Conservation (phyloP, 2,888 invertebrate genomes). For the Phymatocera aterrima region DNA sequence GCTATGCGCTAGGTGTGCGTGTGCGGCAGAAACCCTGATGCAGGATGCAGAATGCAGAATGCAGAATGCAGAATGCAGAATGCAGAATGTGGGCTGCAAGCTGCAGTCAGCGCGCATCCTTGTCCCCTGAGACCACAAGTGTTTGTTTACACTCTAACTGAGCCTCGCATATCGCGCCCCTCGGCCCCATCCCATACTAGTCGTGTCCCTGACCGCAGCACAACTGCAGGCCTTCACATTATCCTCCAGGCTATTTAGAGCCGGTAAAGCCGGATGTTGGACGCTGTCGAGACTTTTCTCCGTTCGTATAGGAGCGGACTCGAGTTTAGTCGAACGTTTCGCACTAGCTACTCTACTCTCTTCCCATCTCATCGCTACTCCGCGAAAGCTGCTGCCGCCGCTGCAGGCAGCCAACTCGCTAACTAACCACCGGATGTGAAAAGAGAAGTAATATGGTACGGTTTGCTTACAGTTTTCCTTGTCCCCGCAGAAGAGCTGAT, state of each 20-base stretch:
- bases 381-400: no score
- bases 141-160: conserved; percentile 39
- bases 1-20: no score
- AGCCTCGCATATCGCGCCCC: conserved; percentile 11
- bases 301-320: not conserved
- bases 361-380: not conserved
- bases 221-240: conserved; percentile 29
- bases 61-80: no score
- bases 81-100: no score
- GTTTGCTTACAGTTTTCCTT: conserved; percentile 82
- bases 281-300: conserved; percentile 35
- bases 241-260: conserved; percentile 27
- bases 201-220: conserved; percentile 40
- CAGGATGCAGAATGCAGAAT: no score
- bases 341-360: no score
- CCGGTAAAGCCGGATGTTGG: conserved; percentile 36
- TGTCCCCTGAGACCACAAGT: conserved; percentile 34
- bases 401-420: no score
- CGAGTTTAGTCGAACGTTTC: not conserved
- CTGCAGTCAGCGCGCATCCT: not conserved
- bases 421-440: not conserved
- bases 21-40: no score
- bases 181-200: conserved; percentile 3
- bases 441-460: not conserved
- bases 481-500: conserved; percentile 80